These are phyloP conservation scores for Acanthurus tractus DNA, from an alignment of 2,797 vertebrate genomes.

Conservation along the genomic window DNA sequence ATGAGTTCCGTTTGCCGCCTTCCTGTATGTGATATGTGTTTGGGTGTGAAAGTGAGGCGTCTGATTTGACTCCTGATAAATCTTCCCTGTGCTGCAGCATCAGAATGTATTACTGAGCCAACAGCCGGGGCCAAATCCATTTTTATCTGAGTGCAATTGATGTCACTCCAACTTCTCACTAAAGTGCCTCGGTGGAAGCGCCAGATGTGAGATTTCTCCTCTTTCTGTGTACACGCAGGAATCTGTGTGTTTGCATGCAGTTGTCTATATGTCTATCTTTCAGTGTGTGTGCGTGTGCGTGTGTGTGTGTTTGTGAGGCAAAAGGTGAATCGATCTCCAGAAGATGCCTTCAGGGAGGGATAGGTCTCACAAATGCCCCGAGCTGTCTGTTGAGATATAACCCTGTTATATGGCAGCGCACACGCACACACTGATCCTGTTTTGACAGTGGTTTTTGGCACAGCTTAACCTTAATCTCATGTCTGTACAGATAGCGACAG, in stretches of 20 bases:
- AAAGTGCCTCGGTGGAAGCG: slow-evolving; percentile 55
- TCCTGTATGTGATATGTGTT: slow-evolving; percentile 65
- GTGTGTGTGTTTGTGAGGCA: slow-evolving; percentile 54
- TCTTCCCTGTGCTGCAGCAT: slow-evolving; percentile 66
- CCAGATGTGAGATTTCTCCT: slow-evolving; percentile 58
- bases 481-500: slow-evolving; percentile 64
- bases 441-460: slow-evolving; percentile 76
- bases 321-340: slow-evolving; percentile 75
- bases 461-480: slow-evolving; percentile 78
- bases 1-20: slow-evolving; percentile 65
- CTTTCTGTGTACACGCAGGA: slow-evolving; percentile 20
- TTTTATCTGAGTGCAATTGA: slow-evolving; percentile 78
- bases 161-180: slow-evolving; percentile 74
- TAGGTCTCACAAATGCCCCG: slow-evolving; percentile 56
- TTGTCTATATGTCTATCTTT: slow-evolving; percentile 11
- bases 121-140: slow-evolving; percentile 74
- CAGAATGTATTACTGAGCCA: slow-evolving; percentile 76
- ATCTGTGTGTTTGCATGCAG: slow-evolving; percentile 37
- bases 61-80: slow-evolving; percentile 80
- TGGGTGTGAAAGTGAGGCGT: slow-evolving; percentile 76
- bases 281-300: slow-evolving; percentile 9
- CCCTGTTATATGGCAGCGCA: slow-evolving; percentile 49
- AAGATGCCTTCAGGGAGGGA: slow-evolving; percentile 62
- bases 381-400: slow-evolving; percentile 69
- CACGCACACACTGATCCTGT: slow-evolving; percentile 58